A percentile compares a stretch with the other conserved stretches of the same genome.
phyloP scores from a whole-genome alignment of 1,140 invertebrate species.

The Caerostris darwini region DNA sequence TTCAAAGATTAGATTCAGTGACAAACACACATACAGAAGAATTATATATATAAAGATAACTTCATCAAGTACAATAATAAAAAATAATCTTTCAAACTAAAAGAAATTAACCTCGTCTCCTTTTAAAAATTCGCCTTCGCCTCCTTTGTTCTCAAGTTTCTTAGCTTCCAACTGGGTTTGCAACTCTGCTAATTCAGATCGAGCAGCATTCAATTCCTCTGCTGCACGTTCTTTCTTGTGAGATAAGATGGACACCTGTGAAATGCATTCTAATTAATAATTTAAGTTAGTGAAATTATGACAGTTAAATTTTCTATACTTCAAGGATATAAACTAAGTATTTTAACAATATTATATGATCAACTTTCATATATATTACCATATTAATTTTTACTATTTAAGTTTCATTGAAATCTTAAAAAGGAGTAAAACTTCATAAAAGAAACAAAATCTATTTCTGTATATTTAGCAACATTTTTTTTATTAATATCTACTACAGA shows the following conservation, averaged over 20 bases:
- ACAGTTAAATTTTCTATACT: too few relatives aligned
- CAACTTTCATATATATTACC: not conserved
- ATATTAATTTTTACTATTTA: too few relatives aligned
- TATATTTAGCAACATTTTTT: too few relatives aligned
- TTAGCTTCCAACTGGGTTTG: slow-evolving; percentile 85
- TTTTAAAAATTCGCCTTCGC: slow-evolving; percentile 85
- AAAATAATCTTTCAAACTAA: slow-evolving; percentile 19
- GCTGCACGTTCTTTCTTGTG: slow-evolving; percentile 89
- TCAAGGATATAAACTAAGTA: not conserved
- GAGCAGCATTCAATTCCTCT: slow-evolving; percentile 86
- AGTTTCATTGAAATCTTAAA: too few relatives aligned
- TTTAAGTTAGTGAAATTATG: too few relatives aligned
- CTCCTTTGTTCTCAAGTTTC: slow-evolving; percentile 82
- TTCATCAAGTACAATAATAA: not conserved
- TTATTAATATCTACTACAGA: too few relatives aligned
- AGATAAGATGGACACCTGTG: slow-evolving; percentile 87
- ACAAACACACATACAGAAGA: too few relatives aligned
- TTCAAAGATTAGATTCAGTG: too few relatives aligned
- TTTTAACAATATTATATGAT: not conserved
- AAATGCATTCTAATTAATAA: not conserved
- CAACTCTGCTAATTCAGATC: slow-evolving; percentile 85
- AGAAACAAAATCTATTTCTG: too few relatives aligned
- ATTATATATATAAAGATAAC: too few relatives aligned
- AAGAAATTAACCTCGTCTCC: slow-evolving; percentile 86
- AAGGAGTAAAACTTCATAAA: too few relatives aligned